A percentile compares a stretch with the other conserved stretches of the same genome.
Evolutionary conservation across 2,797 vertebrate genomes (phyloP).

Genomic region (Vespertilio murinus): DNA sequence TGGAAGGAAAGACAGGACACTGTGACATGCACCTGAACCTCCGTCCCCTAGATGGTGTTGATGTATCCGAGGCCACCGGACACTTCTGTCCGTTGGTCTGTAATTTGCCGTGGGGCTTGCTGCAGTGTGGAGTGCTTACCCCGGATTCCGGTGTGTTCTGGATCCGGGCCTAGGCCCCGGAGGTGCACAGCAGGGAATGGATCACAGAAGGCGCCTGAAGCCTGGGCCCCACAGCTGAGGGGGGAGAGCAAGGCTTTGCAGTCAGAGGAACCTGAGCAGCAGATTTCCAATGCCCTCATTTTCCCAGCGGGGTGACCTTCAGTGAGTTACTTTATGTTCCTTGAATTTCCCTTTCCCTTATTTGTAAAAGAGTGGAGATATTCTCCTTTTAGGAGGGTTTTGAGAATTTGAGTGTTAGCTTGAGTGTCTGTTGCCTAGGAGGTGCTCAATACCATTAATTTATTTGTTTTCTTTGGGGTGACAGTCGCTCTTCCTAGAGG

Average conservation of each 20-base stretch:
- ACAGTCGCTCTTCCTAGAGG: background rate
- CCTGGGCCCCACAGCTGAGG: background rate
- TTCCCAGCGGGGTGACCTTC: background rate
- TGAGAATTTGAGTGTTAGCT: background rate
- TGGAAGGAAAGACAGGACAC: background rate
- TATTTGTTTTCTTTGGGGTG: background rate
- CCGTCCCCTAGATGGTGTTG: background rate
- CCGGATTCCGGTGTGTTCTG: background rate
- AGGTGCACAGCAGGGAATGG: background rate
- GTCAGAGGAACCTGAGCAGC: background rate
- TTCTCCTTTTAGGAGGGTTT: background rate
- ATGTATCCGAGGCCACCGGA: background rate
- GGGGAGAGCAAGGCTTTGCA: background rate
- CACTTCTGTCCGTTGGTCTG: background rate
- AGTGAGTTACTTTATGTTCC: background rate
- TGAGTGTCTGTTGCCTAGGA: background rate
- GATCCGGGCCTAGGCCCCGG: background rate
- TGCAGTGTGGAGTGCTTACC: background rate
- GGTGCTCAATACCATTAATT: background rate
- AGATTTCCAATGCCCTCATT: background rate
- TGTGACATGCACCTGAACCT: background rate
- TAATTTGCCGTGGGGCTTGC: too few species aligned
- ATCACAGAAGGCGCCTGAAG: rapidly evolving
- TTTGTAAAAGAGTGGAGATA: background rate
- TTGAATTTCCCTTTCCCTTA: background rate